phyloP scores from a whole-genome alignment of 2,797 vertebrate genomes.

The Bradypodion pumilum region DNA sequence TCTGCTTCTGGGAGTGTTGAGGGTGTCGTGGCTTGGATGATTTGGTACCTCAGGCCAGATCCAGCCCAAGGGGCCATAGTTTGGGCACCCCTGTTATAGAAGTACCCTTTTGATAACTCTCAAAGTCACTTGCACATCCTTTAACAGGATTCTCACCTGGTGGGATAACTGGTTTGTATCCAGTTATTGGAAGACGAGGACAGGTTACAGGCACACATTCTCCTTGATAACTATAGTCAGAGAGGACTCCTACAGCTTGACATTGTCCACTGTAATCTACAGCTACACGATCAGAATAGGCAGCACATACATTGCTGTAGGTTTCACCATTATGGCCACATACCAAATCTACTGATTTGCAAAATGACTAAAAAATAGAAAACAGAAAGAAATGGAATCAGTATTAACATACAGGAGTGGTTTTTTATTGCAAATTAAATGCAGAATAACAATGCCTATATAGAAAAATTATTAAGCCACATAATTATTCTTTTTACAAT shows the following conservation, averaged over 20 bases:
- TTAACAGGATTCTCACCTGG: conserved; percentile 79
- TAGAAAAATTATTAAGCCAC: not conserved
- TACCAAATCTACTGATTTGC: conserved; percentile 78
- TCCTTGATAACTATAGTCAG: conserved; percentile 74
- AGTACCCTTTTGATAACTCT: not conserved
- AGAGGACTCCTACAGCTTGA: conserved; percentile 84
- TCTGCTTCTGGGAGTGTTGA: no score
- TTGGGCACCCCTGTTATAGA: no score
- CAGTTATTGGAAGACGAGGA: conserved; percentile 74
- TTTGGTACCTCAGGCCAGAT: no score
- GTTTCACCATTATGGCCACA: conserved; percentile 93
- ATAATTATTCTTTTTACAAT: not conserved
- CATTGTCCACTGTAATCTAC: conserved; percentile 88
- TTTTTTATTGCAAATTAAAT: conserved; percentile 1
- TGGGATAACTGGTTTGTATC: conserved; percentile 86
- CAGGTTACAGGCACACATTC: conserved; percentile 87
- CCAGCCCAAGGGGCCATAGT: no score
- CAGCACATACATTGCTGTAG: conserved; percentile 87
- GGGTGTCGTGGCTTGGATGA: no score
- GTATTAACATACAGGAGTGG: not conserved
- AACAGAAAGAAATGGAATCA: fast-evolving
- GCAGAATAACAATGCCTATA: not conserved
- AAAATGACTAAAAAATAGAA: conserved; percentile 78
- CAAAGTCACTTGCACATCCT: fast-evolving
- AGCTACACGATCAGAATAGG: conserved; percentile 87